Evolutionary conservation across 2,888 invertebrate genomes (phyloP).

Genomic region (Drosophila eohydei): DNA sequence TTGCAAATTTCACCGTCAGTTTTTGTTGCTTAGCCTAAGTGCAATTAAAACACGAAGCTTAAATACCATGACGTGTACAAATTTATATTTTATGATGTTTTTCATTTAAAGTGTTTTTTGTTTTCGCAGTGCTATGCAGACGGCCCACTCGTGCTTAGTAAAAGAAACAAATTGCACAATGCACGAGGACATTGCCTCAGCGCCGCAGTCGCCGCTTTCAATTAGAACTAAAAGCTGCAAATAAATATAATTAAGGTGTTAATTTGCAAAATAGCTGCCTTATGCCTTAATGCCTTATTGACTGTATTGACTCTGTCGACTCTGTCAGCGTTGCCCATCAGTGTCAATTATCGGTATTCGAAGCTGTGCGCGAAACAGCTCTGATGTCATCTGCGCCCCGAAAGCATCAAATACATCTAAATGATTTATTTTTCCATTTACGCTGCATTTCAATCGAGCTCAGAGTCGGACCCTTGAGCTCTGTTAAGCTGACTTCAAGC

Average conservation of each 20-base stretch:
- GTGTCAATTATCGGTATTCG: conserved; percentile 8
- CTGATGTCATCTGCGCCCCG: conserved; percentile 10
- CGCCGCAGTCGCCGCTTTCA: neutral
- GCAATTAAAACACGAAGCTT: conserved; percentile 64
- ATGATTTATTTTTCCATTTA: conserved; percentile 7
- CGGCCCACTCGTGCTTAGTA: neutral
- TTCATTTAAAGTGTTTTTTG: conserved; percentile 15
- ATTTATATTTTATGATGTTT: conserved; percentile 3
- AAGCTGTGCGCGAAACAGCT: conserved; percentile 1
- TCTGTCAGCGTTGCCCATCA: neutral
- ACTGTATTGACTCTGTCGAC: neutral
- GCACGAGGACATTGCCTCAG: conserved; percentile 13
- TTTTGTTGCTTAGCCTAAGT: conserved; percentile 54
- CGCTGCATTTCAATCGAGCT: conserved; percentile 8
- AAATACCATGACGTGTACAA: conserved; percentile 64
- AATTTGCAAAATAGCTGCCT: conserved; percentile 20
- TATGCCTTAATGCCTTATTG: neutral
- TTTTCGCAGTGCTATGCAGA: conserved; percentile 25
- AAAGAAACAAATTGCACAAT: conserved; percentile 15
- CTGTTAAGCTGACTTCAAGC: neutral
- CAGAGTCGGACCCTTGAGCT: neutral
- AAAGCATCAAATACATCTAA: neutral
- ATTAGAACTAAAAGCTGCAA: conserved; percentile 13
- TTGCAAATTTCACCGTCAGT: conserved; percentile 69
- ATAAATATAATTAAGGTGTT: conserved; percentile 6